Percentiles rank a stretch among this genome's conserved stretches.
phyloP scores from a whole-genome alignment of 2,113 vertebrate genomes.

The Furnarius figulus region DNA sequence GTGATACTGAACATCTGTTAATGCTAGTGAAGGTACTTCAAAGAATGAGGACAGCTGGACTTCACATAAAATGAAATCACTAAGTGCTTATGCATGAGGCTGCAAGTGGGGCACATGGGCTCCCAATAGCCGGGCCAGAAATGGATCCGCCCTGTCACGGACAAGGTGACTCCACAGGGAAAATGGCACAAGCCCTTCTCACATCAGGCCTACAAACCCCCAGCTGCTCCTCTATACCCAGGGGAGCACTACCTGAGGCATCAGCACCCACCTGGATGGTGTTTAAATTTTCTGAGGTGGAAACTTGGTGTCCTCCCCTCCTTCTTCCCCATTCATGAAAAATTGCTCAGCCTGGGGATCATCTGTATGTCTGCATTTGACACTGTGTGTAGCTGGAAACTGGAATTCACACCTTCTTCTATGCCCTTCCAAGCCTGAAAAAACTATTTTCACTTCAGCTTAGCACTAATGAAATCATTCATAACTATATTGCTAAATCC shows the following conservation, averaged over 20 bases:
- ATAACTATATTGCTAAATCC: constrained; percentile 1
- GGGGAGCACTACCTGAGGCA: not conserved
- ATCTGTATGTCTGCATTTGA: constrained; percentile 2
- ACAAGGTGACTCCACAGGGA: not conserved
- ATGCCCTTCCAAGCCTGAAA: not conserved
- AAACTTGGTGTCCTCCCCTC: not conserved
- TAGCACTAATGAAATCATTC: constrained; percentile 54
- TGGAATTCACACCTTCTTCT: constrained; percentile 23
- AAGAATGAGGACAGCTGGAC: constrained; percentile 63
- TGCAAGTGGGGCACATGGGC: not conserved
- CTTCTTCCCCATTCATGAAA: not conserved
- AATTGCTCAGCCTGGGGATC: not conserved
- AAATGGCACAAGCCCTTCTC: not conserved
- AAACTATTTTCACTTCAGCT: constrained; percentile 30
- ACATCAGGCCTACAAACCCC: not conserved
- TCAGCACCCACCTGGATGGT: rapidly evolving
- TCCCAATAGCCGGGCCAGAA: not conserved
- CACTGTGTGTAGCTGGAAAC: not conserved
- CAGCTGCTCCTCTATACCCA: not conserved
- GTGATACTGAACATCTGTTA: constrained; percentile 65
- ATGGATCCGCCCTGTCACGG: not conserved
- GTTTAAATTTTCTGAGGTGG: not conserved
- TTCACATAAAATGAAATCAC: not conserved
- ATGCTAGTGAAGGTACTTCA: constrained; percentile 48
- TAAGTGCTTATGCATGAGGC: not conserved